These are phyloP conservation scores for Cyprinodon variegatus DNA, from an alignment of 2,113 vertebrate species.

Conservation along the genomic window DNA sequence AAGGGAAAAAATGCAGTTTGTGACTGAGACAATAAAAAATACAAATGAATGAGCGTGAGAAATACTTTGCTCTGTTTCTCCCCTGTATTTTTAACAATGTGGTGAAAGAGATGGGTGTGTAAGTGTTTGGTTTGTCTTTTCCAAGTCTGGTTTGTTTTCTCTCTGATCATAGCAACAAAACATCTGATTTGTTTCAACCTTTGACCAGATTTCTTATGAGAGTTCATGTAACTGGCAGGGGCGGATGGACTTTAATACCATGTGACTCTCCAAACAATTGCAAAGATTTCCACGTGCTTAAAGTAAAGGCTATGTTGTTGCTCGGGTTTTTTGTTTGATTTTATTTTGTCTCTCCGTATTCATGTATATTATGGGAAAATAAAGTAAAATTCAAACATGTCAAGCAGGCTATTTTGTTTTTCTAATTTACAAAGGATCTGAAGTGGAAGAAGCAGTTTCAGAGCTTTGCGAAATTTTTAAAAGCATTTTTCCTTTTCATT, in stretches of 20 bases:
- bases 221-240: slow-evolving; percentile 35
- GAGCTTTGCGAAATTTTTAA: not conserved
- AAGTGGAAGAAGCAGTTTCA: not conserved
- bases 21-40: not conserved
- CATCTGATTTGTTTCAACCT: slow-evolving; percentile 24
- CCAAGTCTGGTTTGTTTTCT: slow-evolving; percentile 43
- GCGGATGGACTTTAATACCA: slow-evolving; percentile 37
- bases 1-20: not conserved
- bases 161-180: slow-evolving; percentile 56
- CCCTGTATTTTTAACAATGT: not conserved
- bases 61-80: not conserved
- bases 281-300: not conserved
- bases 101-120: not conserved
- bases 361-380: not conserved
- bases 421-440: not conserved
- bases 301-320: too few relatives aligned
- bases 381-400: not conserved
- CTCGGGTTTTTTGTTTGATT: not conserved
- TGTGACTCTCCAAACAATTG: slow-evolving; percentile 32
- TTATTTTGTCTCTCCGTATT: not conserved
- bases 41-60: slow-evolving; percentile 1
- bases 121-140: slow-evolving; percentile 12
- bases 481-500: too few relatives aligned
- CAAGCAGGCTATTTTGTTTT: not conserved
- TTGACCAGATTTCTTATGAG: slow-evolving; percentile 37